Conservation (phyloP, 1,140 invertebrate genomes). For the Tetragnatha versicolor region DNA sequence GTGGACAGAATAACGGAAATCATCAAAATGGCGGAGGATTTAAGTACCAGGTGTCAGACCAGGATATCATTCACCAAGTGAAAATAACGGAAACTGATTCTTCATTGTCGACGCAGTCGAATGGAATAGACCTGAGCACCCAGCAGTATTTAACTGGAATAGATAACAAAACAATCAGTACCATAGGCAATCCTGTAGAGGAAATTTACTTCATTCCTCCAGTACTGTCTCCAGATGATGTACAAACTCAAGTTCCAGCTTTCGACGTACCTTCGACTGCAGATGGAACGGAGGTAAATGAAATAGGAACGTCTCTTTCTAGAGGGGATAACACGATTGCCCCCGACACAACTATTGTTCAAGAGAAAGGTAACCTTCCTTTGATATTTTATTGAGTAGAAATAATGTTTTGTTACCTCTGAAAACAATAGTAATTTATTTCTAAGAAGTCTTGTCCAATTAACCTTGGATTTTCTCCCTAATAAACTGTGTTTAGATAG, state of each 20-base stretch:
- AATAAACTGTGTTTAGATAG: too few relatives aligned
- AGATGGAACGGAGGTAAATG: not conserved
- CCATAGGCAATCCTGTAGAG: not conserved
- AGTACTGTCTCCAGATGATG: slow-evolving; percentile 9
- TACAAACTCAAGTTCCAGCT: slow-evolving; percentile 20
- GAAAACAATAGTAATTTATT: not conserved
- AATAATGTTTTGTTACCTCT: not conserved
- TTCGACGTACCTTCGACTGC: not conserved
- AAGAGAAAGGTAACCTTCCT: slow-evolving; percentile 20
- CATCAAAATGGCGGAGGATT: not conserved
- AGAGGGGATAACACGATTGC: not conserved
- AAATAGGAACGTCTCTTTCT: too few relatives aligned
- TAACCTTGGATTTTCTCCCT: too few relatives aligned
- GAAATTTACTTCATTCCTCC: slow-evolving; percentile 30
- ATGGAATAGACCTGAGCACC: not conserved
- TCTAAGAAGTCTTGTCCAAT: too few relatives aligned
- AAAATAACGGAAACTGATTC: not conserved
- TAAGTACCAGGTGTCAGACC: not conserved
- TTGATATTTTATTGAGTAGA: not conserved
- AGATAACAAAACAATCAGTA: not conserved
- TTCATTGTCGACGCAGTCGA: not conserved
- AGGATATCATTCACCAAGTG: slow-evolving; percentile 16
- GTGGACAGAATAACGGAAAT: not conserved
- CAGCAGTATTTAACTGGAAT: not conserved
- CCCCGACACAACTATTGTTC: not conserved